These are phyloP conservation scores for Saturnia pavonia DNA, from an alignment of 2,888 invertebrate genomes.

Conservation along the genomic window DNA sequence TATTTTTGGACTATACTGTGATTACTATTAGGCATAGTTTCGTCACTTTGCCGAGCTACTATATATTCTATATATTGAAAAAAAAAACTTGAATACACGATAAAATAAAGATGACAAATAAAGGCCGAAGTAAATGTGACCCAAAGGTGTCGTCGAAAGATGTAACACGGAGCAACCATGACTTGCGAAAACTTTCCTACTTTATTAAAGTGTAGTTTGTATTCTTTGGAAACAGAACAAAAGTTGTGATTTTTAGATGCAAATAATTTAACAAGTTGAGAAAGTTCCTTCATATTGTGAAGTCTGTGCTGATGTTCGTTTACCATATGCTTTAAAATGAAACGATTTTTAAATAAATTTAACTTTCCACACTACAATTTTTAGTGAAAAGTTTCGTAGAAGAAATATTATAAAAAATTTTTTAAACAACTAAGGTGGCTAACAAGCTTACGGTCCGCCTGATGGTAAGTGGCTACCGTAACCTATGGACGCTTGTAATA, in stretches of 20 bases:
- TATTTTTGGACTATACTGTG: too few species aligned
- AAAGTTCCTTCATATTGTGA: background rate
- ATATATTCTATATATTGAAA: too few species aligned
- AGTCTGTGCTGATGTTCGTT: background rate
- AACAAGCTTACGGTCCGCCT: too few species aligned
- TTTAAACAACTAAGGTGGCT: too few species aligned
- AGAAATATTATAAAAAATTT: too few species aligned
- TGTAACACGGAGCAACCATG: slow-evolving; percentile 44
- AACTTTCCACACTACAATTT: too few species aligned
- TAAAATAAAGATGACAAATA: slow-evolving; percentile 48
- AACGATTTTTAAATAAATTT: background rate
- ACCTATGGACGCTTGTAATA: too few species aligned
- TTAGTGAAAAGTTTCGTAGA: too few species aligned
- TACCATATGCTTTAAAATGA: background rate
- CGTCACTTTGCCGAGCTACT: too few species aligned
- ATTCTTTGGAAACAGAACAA: slow-evolving; percentile 28
- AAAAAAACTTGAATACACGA: background rate
- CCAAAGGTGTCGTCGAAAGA: slow-evolving; percentile 55
- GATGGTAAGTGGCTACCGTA: too few species aligned
- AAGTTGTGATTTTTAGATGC: background rate
- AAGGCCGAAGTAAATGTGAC: slow-evolving; percentile 52
- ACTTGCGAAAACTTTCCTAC: slow-evolving; percentile 42
- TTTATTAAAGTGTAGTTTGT: slow-evolving; percentile 28
- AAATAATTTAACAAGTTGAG: background rate
- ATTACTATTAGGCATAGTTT: too few species aligned